A percentile compares a stretch with the other conserved stretches of the same genome.
phyloP scores from a whole-genome alignment of 2,113 vertebrate species.

The Chionomys nivalis region DNA sequence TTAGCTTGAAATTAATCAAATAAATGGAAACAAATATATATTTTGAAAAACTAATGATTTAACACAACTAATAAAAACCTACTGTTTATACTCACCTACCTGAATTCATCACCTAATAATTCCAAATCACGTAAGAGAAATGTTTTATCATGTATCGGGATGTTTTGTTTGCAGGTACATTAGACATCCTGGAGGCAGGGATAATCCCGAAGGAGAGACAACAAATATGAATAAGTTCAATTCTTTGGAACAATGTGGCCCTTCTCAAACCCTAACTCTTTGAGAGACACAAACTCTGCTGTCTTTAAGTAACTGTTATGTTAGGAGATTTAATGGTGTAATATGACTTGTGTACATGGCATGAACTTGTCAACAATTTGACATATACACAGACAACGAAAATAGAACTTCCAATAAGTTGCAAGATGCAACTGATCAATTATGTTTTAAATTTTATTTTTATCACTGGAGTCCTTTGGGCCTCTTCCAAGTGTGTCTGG shows the following conservation, averaged over 20 bases:
- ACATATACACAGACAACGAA: background rate
- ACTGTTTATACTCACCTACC: background rate
- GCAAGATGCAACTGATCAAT: background rate
- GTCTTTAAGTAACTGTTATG: background rate
- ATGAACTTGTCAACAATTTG: background rate
- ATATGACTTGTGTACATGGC: background rate
- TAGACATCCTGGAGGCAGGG: background rate
- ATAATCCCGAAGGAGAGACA: background rate
- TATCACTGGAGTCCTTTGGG: background rate
- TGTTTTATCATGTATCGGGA: background rate
- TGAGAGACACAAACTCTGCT: conserved; percentile 13
- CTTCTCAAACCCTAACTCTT: background rate
- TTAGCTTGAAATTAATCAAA: background rate
- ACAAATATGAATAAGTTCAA: background rate
- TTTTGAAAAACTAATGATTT: background rate
- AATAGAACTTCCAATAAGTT: background rate
- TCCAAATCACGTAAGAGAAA: background rate
- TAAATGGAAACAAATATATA: background rate
- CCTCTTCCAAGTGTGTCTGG: background rate
- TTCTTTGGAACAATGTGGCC: background rate
- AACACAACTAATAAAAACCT: background rate
- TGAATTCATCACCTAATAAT: background rate
- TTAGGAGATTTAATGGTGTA: background rate
- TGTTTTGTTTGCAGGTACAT: background rate
- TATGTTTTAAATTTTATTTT: conserved; percentile 33